Evolutionary conservation across 1,140 invertebrate species (phyloP), one percentile per base, ranked within the genome.

Genomic region (Drosophila nikananu): DNA sequence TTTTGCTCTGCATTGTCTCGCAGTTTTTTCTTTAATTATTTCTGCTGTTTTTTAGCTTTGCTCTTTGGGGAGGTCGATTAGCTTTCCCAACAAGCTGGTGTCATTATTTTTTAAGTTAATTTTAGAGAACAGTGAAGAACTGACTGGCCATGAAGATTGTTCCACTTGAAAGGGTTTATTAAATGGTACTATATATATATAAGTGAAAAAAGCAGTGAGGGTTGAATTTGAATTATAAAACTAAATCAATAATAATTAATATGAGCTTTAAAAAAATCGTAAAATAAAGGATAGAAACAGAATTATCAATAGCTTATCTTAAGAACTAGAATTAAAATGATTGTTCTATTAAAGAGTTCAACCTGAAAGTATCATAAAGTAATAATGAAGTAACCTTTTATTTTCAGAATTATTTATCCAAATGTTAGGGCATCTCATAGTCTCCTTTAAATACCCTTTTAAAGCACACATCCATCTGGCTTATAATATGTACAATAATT

Each of bases 401-500:
- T 6, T 51, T n/a, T 52, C 1, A 6, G 1, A 52, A 32, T 0
- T 19, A 19, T 19, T 32, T 32, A 19, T 4, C 12, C 10, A 0
- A 17, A 17, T 23, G 21, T 46, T 0, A 74, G 71, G 12, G 61
- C 19, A 60, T 32, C 13, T 7, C 27, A 19, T 10, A 2, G 42
- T 27, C 41, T n/a, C 8, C 15, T 10, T 71, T 2, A 39, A 25
- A 2, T 8, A 5, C 37, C 37, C 4, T 0, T 23, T 46, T 13
- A 35, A 27, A n/a, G 21, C 19, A 41, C 60, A 48, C 25, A 58
- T 51, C 15, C 17, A 66, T 74, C 49, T 30, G 27, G 12, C 57
- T 58, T 51, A 59, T 79, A 60, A 79, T 89, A 71, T 77, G 64
- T 72, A 81, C 77, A 65, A 81, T 81, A 89, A 89, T 81, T 78